Evolutionary conservation across 2,888 invertebrate genomes (phyloP).

Genomic region (Byasa hedistus): DNA sequence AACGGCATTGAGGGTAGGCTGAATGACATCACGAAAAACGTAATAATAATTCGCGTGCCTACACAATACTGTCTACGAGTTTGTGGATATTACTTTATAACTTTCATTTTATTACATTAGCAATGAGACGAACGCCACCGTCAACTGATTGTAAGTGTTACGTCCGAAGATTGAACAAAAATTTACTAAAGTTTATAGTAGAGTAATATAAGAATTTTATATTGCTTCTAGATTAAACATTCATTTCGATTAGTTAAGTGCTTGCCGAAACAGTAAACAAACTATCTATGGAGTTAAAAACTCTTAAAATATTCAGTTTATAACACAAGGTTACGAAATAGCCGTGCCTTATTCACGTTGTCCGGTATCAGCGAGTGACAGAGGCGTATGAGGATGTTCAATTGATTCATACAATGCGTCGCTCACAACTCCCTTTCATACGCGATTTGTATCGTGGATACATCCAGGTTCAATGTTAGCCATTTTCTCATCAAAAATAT

Average conservation of each 20-base stretch:
- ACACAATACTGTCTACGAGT: constrained; percentile 3
- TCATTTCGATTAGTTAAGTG: not conserved
- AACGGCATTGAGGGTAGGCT: not conserved
- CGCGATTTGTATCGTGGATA: not conserved
- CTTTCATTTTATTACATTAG: not conserved
- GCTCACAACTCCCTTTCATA: not conserved
- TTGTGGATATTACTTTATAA: not conserved
- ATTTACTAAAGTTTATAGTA: not conserved
- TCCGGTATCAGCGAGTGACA: constrained; percentile 13
- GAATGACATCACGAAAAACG: constrained; percentile 17
- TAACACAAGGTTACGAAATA: constrained; percentile 22
- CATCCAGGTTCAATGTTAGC: not conserved
- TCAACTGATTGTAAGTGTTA: too few relatives aligned
- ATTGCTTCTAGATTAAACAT: not conserved
- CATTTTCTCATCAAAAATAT: not conserved
- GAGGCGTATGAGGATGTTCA: constrained; percentile 22
- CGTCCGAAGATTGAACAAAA: too few relatives aligned
- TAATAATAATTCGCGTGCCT: constrained; percentile 2
- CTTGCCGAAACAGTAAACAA: not conserved
- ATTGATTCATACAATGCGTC: constrained; percentile 21
- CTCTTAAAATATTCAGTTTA: not conserved
- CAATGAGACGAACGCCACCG: too few relatives aligned
- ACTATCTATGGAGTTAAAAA: not conserved
- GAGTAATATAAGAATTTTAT: not conserved
- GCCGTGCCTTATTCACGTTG: constrained; percentile 4